Percentiles rank a stretch among this genome's conserved stretches.
Evolutionary conservation across 1,140 invertebrate genomes (phyloP).

Genomic region (Acromyrmex heyeri): DNA sequence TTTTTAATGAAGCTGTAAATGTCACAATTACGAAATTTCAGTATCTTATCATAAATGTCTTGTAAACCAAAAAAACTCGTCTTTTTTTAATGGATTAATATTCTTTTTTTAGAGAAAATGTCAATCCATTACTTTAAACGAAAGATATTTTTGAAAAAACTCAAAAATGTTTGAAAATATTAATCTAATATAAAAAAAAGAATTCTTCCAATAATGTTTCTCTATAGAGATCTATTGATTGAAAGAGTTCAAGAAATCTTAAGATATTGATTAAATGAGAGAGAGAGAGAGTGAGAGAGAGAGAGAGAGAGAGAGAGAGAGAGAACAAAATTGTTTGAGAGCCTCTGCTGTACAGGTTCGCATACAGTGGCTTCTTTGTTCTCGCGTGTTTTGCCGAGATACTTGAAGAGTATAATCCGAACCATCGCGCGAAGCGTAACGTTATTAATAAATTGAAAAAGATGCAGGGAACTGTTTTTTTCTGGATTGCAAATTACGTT

Average conservation of each 20-base stretch:
- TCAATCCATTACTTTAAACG: too few species aligned
- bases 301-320: neutral
- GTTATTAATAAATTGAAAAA: constrained; percentile 60
- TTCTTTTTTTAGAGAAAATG: neutral
- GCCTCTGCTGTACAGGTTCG: constrained; percentile 42
- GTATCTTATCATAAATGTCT: neutral
- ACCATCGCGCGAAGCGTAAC: constrained; percentile 38
- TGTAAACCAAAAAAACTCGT: too few species aligned
- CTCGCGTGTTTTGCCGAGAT: constrained; percentile 44
- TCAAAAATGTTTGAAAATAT: too few species aligned
- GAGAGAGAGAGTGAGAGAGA: neutral
- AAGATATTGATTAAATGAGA: constrained; percentile 12
- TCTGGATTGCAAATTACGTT: constrained; percentile 34
- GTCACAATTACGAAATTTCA: neutral
- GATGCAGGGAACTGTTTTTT: constrained; percentile 35
- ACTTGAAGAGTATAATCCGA: constrained; percentile 53
- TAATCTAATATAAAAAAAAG: too few species aligned
- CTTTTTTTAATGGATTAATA: neutral
- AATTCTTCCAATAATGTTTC: neutral
- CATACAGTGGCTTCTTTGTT: constrained; percentile 55
- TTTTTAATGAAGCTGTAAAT: neutral
- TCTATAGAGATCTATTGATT: neutral
- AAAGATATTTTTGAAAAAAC: too few species aligned
- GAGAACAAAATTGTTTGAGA: constrained; percentile 34
- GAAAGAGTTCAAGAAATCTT: neutral